Evolutionary conservation across 92 coral and sea anemone species (phyloP).

Genomic region (Paragorgia papillata): DNA sequence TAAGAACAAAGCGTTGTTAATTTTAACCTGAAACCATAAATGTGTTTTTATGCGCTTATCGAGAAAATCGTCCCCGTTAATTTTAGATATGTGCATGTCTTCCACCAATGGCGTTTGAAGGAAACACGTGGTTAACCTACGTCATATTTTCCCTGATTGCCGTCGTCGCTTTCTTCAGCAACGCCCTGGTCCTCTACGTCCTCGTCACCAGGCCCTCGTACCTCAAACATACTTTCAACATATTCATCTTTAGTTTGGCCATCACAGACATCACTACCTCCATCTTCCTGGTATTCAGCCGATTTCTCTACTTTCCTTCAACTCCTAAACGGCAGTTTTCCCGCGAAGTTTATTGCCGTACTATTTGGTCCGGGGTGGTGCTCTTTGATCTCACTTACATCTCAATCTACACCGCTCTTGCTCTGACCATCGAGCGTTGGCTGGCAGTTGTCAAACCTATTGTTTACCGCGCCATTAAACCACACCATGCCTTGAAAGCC

Average conservation of each 20-base stretch:
- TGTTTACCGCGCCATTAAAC: conserved; percentile 3
- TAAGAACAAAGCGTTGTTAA: no score
- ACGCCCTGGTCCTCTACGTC: conserved; percentile 62
- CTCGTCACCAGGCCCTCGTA: conserved; percentile 48
- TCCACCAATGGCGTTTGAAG: conserved; percentile 31
- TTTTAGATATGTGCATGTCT: no score
- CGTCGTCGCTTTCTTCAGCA: conserved; percentile 64
- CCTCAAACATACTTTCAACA: conserved; percentile 71
- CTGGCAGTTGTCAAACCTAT: conserved; percentile 32
- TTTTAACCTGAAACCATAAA: no score
- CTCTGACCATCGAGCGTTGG: conserved; percentile 27
- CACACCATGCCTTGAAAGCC: conserved; percentile 4
- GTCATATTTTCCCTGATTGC: conserved; percentile 65
- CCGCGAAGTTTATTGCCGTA: conserved; percentile 62
- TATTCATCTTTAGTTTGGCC: conserved; percentile 71
- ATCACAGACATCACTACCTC: conserved; percentile 74
- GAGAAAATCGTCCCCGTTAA: no score
- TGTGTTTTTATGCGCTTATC: no score
- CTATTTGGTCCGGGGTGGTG: conserved; percentile 46
- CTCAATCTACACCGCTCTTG: conserved; percentile 2
- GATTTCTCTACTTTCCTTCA: conserved; percentile 59
- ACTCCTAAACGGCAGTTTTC: conserved; percentile 52
- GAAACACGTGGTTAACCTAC: conserved; percentile 43
- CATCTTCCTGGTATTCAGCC: conserved; percentile 65
- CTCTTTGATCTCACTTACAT: conserved; percentile 4